Evolutionary conservation across 2,888 invertebrate species (phyloP).

Genomic region (Acleris laterana): DNA sequence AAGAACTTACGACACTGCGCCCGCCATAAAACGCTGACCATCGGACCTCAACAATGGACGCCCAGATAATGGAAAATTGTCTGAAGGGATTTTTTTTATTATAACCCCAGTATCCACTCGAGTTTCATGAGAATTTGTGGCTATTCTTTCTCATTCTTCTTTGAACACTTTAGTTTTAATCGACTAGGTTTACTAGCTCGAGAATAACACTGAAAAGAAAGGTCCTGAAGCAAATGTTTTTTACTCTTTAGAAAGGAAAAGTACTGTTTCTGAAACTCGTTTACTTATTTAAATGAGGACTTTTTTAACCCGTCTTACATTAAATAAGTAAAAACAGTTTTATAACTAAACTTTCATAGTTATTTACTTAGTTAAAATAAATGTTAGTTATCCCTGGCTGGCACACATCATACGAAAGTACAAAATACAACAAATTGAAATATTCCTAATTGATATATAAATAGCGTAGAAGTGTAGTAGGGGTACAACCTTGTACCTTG

Average conservation of each 20-base stretch:
- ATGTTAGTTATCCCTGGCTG: too few species aligned
- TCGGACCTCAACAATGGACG: conserved; percentile 68
- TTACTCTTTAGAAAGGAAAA: conserved; percentile 1
- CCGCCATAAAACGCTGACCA: conserved; percentile 77
- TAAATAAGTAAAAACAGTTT: too few species aligned
- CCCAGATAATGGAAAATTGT: conserved; percentile 80
- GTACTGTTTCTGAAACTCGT: conserved; percentile 19
- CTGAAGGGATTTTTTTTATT: conserved; percentile 78
- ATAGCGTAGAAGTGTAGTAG: too few species aligned
- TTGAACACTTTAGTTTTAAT: conserved; percentile 44
- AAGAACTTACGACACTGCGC: conserved; percentile 74
- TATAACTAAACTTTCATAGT: too few species aligned
- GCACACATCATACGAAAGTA: too few species aligned
- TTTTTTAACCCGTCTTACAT: too few species aligned
- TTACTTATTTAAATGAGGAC: too few species aligned
- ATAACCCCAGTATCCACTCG: conserved; percentile 69
- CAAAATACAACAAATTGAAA: too few species aligned
- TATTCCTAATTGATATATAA: too few species aligned
- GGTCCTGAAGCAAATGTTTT: conserved; percentile 6
- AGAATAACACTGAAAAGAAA: conserved; percentile 3
- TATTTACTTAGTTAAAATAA: too few species aligned
- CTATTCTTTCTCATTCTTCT: conserved; percentile 59
- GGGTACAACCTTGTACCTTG: too few species aligned
- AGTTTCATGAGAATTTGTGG: conserved; percentile 68
- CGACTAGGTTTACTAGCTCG: conserved; percentile 28